These are phyloP conservation scores for Eriocheir sinensis DNA, from an alignment of 1,140 invertebrate genomes.

Conservation along the genomic window DNA sequence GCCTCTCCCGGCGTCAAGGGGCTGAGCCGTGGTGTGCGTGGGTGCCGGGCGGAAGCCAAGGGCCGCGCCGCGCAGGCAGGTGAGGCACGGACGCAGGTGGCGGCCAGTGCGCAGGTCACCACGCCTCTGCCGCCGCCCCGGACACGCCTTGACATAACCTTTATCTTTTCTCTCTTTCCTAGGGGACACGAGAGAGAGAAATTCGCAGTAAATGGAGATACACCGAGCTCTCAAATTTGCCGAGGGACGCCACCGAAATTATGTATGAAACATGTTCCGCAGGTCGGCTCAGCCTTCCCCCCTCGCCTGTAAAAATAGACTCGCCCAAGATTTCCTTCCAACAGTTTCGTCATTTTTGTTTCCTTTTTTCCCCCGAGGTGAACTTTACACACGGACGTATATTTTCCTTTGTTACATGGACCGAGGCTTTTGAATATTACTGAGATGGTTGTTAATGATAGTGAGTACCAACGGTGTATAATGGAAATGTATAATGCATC, in stretches of 20 bases:
- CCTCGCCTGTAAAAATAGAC: background rate
- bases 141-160: constrained; percentile 11
- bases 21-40: background rate
- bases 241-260: background rate
- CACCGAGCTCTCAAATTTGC: constrained; percentile 3
- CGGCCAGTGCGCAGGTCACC: background rate
- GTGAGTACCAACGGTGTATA: no score
- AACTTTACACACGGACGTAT: background rate
- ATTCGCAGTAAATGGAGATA: constrained; percentile 12
- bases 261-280: constrained; percentile 15
- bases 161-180: background rate
- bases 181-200: background rate
- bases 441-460: background rate
- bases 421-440: background rate
- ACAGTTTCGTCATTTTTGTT: background rate
- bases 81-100: background rate
- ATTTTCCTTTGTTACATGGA: background rate
- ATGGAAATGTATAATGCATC: no score
- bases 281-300: background rate
- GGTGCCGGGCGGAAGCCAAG: background rate
- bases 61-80: background rate
- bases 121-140: background rate
- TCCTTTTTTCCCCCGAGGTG: background rate
- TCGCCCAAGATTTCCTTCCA: background rate
- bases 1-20: background rate